Conservation (phyloP, 2,888 invertebrate species). For the Ophion ellenae region DNA sequence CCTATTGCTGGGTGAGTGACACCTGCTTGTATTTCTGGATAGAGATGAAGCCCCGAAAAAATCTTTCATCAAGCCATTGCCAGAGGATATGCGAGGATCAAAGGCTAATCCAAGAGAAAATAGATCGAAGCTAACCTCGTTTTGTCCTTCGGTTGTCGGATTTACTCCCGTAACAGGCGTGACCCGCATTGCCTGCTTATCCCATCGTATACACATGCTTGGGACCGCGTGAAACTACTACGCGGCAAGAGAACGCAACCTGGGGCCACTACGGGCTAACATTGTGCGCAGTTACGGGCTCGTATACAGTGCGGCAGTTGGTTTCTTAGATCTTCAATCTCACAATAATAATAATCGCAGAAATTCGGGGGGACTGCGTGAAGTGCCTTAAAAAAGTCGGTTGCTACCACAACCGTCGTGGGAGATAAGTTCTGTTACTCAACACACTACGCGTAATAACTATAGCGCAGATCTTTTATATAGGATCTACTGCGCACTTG, state of each 20-base stretch:
- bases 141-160: not conserved
- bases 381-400: slow-evolving; percentile 16
- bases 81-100: not conserved
- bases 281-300: slow-evolving; percentile 56
- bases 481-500: not conserved
- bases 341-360: slow-evolving; percentile 24
- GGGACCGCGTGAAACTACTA: slow-evolving; percentile 7
- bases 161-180: not conserved
- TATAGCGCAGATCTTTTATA: not conserved
- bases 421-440: not conserved
- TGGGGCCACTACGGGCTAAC: slow-evolving; percentile 28
- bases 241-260: slow-evolving; percentile 21
- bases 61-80: not conserved
- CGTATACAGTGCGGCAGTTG: slow-evolving; percentile 38
- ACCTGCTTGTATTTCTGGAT: too few relatives aligned
- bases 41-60: not conserved
- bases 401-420: slow-evolving; percentile 1
- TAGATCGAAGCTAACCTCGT: too few relatives aligned
- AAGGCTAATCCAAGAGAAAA: too few relatives aligned
- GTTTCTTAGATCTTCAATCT: not conserved
- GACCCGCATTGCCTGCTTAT: not conserved
- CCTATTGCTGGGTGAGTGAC: too few relatives aligned
- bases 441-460: not conserved
- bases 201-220: not conserved
- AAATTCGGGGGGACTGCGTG: slow-evolving; percentile 3